Evolutionary conservation across 1,140 invertebrate genomes (phyloP), one percentile per base, ranked within the genome.

Genomic region (Ditylenchus dipsaci): DNA sequence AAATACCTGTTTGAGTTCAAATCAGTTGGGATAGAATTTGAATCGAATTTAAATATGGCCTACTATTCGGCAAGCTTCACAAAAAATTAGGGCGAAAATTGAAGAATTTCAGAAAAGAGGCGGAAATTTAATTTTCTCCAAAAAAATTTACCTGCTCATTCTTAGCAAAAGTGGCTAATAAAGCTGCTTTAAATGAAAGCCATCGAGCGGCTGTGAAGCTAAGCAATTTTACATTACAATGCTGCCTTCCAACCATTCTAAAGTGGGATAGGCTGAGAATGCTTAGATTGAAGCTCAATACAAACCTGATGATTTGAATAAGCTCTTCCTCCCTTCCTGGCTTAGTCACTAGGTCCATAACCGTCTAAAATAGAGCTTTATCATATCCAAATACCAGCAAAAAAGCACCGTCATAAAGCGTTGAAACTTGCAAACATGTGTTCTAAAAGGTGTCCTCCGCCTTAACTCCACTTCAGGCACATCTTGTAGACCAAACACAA

Each of bases 401-500:
- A 27, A 79, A 69, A 15, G 65, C 15, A 76, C 73, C 19, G 78
- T 80, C 58, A 82, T 76, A 65, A 80, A 80, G 23, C 79, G 61
- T 63, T 75, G 69, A 64, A 80, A 80, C 63, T 80, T 80, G 63
- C 79, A 76, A n/a, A 80, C 76, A 68, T 80, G 78, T 33, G 78
- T 82, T 63, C 78, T 65, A 57, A 80, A 80, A 13, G 71, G 65
- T n/a, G 69, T 79, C 33, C 68, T 65, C 30, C 70, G 59, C 30
- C 74, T 67, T 33, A 80, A 38, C 29, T 77, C 75, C 29, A 69
- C 67, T 58, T 76, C 74, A 38, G 71, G 65, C 15, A 81, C 69
- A 53, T 68, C 71, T 5, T 67, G 67, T 15, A 80, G 61, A 9
- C 78, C 77, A 73, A 80, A 80, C 45, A 75, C 69, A 30, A 73